Conservation (phyloP, 1,140 invertebrate species). For the Papilio polytes region DNA sequence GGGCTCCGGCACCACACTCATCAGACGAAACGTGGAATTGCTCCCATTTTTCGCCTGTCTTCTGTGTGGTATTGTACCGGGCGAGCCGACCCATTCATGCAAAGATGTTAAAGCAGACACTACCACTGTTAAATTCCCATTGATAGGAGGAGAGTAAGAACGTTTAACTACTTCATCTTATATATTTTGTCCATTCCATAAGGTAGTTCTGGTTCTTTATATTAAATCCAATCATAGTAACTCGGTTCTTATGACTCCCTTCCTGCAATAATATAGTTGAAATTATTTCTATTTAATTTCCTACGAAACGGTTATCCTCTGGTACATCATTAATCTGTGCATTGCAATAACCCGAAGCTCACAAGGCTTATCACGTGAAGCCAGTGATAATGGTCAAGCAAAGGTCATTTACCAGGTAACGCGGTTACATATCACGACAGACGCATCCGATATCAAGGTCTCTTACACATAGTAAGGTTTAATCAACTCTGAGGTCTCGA, state of each 20-base stretch:
- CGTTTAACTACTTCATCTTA: too few relatives aligned
- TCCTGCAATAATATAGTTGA: neutral
- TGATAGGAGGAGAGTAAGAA: too few relatives aligned
- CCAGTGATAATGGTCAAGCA: conserved; percentile 31
- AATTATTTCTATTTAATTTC: neutral
- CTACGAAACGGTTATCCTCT: neutral
- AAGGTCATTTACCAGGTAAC: conserved; percentile 39
- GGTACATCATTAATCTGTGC: conserved; percentile 19
- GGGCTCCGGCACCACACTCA: too few relatives aligned
- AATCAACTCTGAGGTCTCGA: conserved; percentile 34
- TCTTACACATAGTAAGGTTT: conserved; percentile 4
- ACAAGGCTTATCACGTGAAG: conserved; percentile 38
- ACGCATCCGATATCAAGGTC: conserved; percentile 34
- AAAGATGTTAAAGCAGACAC: too few relatives aligned
- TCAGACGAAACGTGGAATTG: too few relatives aligned
- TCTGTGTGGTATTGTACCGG: too few relatives aligned
- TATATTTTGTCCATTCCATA: too few relatives aligned
- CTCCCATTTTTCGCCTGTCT: too few relatives aligned
- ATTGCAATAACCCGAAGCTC: conserved; percentile 31
- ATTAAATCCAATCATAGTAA: neutral
- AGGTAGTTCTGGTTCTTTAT: too few relatives aligned
- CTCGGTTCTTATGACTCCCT: neutral
- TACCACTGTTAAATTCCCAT: too few relatives aligned
- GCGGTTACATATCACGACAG: conserved; percentile 37
- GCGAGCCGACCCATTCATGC: too few relatives aligned